These are phyloP conservation scores for Pollenia angustigena DNA, from an alignment of 2,888 invertebrate genomes.

Conservation along the genomic window DNA sequence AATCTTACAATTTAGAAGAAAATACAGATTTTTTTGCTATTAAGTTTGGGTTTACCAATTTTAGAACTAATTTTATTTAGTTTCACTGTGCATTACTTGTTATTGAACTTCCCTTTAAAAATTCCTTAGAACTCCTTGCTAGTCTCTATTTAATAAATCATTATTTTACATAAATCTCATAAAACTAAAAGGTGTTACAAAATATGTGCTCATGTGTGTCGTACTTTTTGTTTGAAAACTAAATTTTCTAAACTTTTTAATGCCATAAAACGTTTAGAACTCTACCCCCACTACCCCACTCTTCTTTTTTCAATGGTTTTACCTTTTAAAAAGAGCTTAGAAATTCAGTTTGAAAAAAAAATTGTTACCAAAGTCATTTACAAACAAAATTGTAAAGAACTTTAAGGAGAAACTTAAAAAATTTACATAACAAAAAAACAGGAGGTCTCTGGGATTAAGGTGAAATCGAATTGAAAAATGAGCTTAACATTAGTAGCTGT, in stretches of 20 bases:
- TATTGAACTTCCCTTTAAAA: not conserved
- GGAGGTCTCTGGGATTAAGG: not conserved
- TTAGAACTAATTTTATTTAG: too few species aligned
- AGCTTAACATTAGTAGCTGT: too few species aligned
- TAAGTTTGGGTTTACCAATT: too few species aligned
- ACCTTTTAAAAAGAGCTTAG: constrained; percentile 32
- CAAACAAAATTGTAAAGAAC: constrained; percentile 36
- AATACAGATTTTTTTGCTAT: too few species aligned
- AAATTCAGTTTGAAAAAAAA: constrained; percentile 20
- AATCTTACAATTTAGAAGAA: too few species aligned
- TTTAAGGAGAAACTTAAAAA: not conserved
- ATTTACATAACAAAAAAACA: not conserved
- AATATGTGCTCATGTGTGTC: constrained; percentile 1
- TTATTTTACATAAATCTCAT: constrained; percentile 18
- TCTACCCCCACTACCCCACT: not conserved
- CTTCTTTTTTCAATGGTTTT: not conserved
- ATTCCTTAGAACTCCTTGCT: not conserved
- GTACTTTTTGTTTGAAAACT: not conserved
- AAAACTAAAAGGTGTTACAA: not conserved
- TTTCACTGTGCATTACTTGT: too few species aligned
- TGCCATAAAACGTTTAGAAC: constrained; percentile 33
- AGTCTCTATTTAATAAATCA: constrained; percentile 2
- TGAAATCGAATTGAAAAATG: not conserved
- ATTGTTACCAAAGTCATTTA: constrained; percentile 49
- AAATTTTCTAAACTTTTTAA: constrained; percentile 42